Evolutionary conservation across 1,140 invertebrate species (phyloP).

Genomic region (Mesaphorura yosii): DNA sequence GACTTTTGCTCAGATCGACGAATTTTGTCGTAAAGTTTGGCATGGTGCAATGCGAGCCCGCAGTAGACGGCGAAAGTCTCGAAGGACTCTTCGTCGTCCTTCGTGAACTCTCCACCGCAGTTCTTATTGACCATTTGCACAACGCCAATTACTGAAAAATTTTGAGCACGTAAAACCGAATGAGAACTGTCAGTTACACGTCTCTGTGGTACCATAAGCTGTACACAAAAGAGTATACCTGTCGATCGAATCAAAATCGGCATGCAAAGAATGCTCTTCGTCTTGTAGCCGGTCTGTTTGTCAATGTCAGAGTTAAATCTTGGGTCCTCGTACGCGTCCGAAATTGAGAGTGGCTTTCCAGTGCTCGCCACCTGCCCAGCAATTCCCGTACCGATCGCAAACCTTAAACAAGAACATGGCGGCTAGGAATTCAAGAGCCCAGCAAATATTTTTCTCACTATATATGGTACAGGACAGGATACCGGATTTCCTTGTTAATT

Average conservation of each 20-base stretch:
- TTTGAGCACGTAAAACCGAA: no score
- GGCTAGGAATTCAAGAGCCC: no score
- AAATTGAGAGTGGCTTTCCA: slow-evolving; percentile 63
- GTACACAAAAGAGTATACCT: no score
- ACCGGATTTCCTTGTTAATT: no score
- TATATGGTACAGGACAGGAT: no score
- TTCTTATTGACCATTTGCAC: slow-evolving; percentile 63
- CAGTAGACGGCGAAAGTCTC: slow-evolving; percentile 74
- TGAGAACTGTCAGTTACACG: no score
- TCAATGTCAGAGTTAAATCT: slow-evolving; percentile 69
- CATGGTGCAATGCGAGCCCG: slow-evolving; percentile 69
- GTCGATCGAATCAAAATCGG: slow-evolving; percentile 63
- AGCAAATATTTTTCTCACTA: slow-evolving; percentile 33
- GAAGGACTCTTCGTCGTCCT: slow-evolving; percentile 67
- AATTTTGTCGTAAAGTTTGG: slow-evolving; percentile 73
- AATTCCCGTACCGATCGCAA: slow-evolving; percentile 51
- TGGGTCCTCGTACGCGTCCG: slow-evolving; percentile 63
- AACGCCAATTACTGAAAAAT: slow-evolving; percentile 43
- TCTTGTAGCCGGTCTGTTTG: slow-evolving; percentile 61
- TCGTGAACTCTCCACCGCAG: slow-evolving; percentile 19
- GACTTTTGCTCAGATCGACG: slow-evolving; percentile 71
- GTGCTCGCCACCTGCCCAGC: slow-evolving; percentile 61
- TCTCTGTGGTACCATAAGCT: no score
- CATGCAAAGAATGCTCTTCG: slow-evolving; percentile 69
- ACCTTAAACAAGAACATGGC: slow-evolving; percentile 39